Conservation (phyloP, 2,797 vertebrate genomes). For the Leuciscus waleckii region DNA sequence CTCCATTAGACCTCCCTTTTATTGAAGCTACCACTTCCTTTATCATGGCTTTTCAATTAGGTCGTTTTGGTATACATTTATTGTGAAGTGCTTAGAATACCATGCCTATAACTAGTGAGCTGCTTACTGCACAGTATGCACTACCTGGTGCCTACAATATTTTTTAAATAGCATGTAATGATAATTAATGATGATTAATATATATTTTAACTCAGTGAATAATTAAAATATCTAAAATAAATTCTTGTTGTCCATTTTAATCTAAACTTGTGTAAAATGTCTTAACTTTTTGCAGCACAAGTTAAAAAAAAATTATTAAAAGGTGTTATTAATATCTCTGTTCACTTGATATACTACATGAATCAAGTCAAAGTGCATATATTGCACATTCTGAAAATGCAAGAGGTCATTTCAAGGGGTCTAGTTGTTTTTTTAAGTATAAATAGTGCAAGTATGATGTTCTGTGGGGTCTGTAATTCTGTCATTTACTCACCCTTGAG, state of each 20-base stretch:
- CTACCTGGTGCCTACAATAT: not conserved
- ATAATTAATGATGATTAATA: not conserved
- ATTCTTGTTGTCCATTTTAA: not conserved
- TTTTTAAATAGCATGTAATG: not conserved
- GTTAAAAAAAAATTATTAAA: not conserved
- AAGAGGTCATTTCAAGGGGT: not conserved
- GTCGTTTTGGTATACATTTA: constrained; percentile 12
- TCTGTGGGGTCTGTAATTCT: too few relatives aligned
- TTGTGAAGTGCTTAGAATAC: constrained; percentile 13
- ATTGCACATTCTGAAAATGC: not conserved
- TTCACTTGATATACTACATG: not conserved
- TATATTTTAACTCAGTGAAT: not conserved
- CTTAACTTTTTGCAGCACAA: not conserved
- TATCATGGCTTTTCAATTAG: constrained; percentile 31
- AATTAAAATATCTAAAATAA: not conserved
- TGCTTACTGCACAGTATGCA: not conserved
- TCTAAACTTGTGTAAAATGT: not conserved
- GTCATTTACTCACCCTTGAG: too few relatives aligned
- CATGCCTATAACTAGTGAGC: not conserved
- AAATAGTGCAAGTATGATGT: too few relatives aligned
- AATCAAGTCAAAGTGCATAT: not conserved
- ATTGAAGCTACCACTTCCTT: constrained; percentile 29
- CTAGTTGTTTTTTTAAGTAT: too few relatives aligned
- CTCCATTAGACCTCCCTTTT: constrained; percentile 33
- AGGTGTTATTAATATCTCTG: not conserved